Percentiles rank a stretch among this genome's conserved stretches.
phyloP scores from a whole-genome alignment of 2,888 invertebrate species.

The Andrena minutula region DNA sequence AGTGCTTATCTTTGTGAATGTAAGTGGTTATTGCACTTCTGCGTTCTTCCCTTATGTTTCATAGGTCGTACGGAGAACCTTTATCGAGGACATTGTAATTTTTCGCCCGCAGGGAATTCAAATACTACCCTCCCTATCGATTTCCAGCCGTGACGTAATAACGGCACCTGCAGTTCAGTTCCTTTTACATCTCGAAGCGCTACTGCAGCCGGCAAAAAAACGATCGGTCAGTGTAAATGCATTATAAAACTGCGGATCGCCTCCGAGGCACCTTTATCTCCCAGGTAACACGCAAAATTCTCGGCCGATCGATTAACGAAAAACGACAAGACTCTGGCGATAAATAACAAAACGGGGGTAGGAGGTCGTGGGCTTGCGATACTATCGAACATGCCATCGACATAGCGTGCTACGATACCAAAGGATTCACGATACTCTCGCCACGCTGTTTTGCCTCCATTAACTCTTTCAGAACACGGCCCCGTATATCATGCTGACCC shows the following conservation, averaged over 20 bases:
- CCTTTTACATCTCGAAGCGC: neutral
- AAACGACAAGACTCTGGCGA: slow-evolving; percentile 62
- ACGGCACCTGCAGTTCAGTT: neutral
- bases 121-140: slow-evolving; percentile 35
- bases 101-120: slow-evolving; percentile 39
- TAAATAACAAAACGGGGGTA: slow-evolving; percentile 70
- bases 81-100: slow-evolving; percentile 45
- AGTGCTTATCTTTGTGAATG: slow-evolving; percentile 42
- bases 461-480: slow-evolving; percentile 77
- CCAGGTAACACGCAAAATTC: slow-evolving; percentile 14
- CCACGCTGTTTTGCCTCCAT: slow-evolving; percentile 80
- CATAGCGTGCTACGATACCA: slow-evolving; percentile 75
- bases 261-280: neutral
- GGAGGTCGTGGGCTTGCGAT: slow-evolving; percentile 38
- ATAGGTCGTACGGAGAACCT: slow-evolving; percentile 12
- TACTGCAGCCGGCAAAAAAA: neutral
- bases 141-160: slow-evolving; percentile 29
- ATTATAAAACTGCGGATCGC: neutral
- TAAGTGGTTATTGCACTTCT: slow-evolving; percentile 42
- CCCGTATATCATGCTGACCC: slow-evolving; percentile 75
- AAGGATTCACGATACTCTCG: slow-evolving; percentile 76
- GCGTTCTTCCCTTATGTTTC: slow-evolving; percentile 40
- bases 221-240: neutral
- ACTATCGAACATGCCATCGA: slow-evolving; percentile 74
- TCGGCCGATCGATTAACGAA: slow-evolving; percentile 49